A percentile compares a stretch with the other conserved stretches of the same genome.
Evolutionary conservation across 2,888 invertebrate species (phyloP).

Genomic region (Parnassius smintheus): DNA sequence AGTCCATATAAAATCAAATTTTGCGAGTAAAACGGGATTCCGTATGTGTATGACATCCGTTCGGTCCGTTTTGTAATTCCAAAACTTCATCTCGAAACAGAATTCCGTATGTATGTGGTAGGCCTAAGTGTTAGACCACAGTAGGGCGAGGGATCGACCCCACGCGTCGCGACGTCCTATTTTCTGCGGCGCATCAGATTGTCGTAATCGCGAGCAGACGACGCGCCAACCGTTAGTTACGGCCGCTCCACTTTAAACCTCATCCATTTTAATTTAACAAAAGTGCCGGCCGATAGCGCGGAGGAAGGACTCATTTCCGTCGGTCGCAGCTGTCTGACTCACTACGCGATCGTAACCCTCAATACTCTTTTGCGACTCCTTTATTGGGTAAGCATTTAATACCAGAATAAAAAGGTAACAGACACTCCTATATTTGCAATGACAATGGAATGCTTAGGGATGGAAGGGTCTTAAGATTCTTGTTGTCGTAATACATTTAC

Average conservation of each 20-base stretch:
- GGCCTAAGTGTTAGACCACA: constrained; percentile 13
- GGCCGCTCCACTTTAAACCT: constrained; percentile 78
- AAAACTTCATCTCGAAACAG: no score
- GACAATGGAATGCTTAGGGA: no score
- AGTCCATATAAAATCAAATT: no score
- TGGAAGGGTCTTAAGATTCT: no score
- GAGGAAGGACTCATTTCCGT: constrained; percentile 79
- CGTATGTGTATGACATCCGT: no score
- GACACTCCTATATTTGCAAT: no score
- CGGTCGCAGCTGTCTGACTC: constrained; percentile 51
- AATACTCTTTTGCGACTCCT: constrained; percentile 12
- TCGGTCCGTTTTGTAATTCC: no score
- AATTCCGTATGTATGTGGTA: no score
- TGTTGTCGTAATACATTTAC: no score
- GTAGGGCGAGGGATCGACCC: constrained; percentile 48
- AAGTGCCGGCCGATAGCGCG: constrained; percentile 78
- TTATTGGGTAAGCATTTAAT: background rate
- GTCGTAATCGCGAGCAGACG: constrained; percentile 61
- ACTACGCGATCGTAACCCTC: constrained; percentile 27
- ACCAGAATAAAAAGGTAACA: no score
- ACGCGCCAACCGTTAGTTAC: constrained; percentile 74
- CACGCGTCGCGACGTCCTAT: constrained; percentile 62
- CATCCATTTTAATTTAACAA: constrained; percentile 80
- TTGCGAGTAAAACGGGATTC: no score
- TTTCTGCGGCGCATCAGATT: constrained; percentile 55